Conservation (phyloP, 2,888 invertebrate genomes). For the Sylvicola cinctus region DNA sequence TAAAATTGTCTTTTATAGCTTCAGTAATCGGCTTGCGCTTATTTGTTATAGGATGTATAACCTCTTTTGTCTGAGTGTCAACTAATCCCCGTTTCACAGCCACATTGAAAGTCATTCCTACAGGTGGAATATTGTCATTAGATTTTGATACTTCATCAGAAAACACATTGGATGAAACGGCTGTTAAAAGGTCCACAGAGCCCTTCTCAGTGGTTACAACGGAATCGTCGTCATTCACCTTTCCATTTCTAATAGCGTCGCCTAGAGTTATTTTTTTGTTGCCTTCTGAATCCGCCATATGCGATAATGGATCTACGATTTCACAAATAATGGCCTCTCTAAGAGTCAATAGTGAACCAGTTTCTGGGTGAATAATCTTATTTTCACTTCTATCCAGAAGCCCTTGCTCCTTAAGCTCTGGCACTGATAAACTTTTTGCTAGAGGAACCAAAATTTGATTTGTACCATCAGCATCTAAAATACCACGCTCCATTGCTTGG, state of each 20-base stretch:
- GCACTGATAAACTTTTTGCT: slow-evolving; percentile 59
- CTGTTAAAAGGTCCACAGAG: slow-evolving; percentile 42
- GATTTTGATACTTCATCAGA: slow-evolving; percentile 10
- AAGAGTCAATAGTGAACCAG: slow-evolving; percentile 54
- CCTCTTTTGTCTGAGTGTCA: slow-evolving; percentile 39
- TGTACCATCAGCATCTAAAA: slow-evolving; percentile 55
- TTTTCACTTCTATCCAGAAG: slow-evolving; percentile 50
- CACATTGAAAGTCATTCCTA: slow-evolving; percentile 65
- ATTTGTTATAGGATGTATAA: slow-evolving; percentile 52
- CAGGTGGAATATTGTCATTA: slow-evolving; percentile 44
- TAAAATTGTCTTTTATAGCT: slow-evolving; percentile 52
- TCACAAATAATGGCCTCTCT: slow-evolving; percentile 75
- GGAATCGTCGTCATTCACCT: slow-evolving; percentile 50
- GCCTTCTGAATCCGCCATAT: slow-evolving; percentile 38
- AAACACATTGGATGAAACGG: slow-evolving; percentile 48
- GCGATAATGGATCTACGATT: slow-evolving; percentile 63
- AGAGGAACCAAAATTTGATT: slow-evolving; percentile 61
- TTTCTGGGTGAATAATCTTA: slow-evolving; percentile 72
- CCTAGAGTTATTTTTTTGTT: slow-evolving; percentile 47
- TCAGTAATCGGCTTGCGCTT: slow-evolving; percentile 40
- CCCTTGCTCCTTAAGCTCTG: slow-evolving; percentile 71
- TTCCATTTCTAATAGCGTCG: slow-evolving; percentile 49
- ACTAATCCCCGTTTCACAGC: slow-evolving; percentile 55
- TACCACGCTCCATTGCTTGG: slow-evolving; percentile 65
- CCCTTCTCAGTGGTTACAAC: slow-evolving; percentile 37